Percentiles rank a stretch among this genome's conserved stretches.
Conservation (phyloP, 2,888 invertebrate genomes). For the Mystacides longicornis region DNA sequence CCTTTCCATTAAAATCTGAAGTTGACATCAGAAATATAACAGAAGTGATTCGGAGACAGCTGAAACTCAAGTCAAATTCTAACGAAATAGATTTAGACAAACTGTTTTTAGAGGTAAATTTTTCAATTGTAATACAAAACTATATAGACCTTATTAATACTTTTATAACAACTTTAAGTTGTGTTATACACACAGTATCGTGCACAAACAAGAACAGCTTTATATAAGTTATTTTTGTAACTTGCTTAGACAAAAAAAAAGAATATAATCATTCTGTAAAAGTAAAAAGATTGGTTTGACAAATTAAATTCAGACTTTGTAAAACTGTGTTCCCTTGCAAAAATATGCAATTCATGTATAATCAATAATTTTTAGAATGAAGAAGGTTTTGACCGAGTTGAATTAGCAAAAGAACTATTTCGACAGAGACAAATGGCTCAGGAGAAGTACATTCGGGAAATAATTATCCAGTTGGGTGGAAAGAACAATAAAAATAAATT, state of each 20-base stretch:
- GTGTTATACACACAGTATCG: too few relatives aligned
- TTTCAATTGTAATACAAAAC: too few relatives aligned
- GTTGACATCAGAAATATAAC: slow-evolving; percentile 43
- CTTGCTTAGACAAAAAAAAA: too few relatives aligned
- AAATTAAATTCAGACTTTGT: too few relatives aligned
- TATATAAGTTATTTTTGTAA: too few relatives aligned
- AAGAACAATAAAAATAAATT: slow-evolving; percentile 30
- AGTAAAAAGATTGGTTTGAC: too few relatives aligned
- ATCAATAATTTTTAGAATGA: slow-evolving; percentile 38
- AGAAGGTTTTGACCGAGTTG: slow-evolving; percentile 44
- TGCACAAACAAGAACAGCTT: too few relatives aligned
- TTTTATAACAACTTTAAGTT: too few relatives aligned
- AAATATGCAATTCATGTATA: too few relatives aligned
- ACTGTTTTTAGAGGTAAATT: slow-evolving; percentile 41
- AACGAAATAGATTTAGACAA: slow-evolving; percentile 41
- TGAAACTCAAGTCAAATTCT: slow-evolving; percentile 39
- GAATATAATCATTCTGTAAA: too few relatives aligned
- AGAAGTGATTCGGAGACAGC: slow-evolving; percentile 41
- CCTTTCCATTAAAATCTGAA: slow-evolving; percentile 45
- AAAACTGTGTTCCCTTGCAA: too few relatives aligned
- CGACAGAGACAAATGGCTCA: slow-evolving; percentile 42
- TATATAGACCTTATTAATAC: too few relatives aligned
- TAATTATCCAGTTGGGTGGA: slow-evolving; percentile 36
- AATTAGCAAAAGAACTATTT: slow-evolving; percentile 40
- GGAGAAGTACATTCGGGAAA: slow-evolving; percentile 44